Evolutionary conservation across 2,797 vertebrate genomes (phyloP).

Genomic region (Meda fulgida): DNA sequence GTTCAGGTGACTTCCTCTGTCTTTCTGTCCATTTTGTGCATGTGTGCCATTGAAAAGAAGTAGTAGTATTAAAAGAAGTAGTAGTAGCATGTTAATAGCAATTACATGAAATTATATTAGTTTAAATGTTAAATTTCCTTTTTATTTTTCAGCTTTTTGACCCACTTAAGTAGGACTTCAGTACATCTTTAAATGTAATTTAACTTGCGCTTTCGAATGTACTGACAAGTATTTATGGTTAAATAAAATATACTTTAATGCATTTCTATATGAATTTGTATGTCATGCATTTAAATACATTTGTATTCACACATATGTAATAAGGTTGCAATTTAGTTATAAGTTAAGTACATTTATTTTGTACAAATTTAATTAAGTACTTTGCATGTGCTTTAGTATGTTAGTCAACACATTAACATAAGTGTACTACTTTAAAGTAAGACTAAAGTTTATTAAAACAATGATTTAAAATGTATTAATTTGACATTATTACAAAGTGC

Average conservation of each 20-base stretch:
- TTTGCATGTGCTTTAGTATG: background rate
- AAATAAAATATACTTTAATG: background rate
- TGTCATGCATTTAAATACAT: background rate
- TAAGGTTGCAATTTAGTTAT: background rate
- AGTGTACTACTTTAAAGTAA: too few species aligned
- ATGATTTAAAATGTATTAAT: background rate
- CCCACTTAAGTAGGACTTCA: background rate
- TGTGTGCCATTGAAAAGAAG: background rate
- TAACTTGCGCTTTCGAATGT: background rate
- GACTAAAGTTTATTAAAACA: background rate
- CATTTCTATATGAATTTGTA: background rate
- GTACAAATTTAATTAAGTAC: background rate
- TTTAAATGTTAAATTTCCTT: background rate
- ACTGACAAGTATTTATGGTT: background rate
- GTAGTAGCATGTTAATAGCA: background rate
- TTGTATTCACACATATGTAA: background rate
- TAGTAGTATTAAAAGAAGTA: background rate
- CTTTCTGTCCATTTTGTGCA: background rate
- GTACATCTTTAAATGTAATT: background rate
- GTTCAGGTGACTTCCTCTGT: constrained; percentile 2
- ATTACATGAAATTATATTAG: background rate
- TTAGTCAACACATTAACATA: background rate
- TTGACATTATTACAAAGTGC: background rate
- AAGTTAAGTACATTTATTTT: background rate
- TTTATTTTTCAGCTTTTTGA: background rate